Evolutionary conservation across 2,888 invertebrate genomes (phyloP).

Genomic region (Anaspis maculata): DNA sequence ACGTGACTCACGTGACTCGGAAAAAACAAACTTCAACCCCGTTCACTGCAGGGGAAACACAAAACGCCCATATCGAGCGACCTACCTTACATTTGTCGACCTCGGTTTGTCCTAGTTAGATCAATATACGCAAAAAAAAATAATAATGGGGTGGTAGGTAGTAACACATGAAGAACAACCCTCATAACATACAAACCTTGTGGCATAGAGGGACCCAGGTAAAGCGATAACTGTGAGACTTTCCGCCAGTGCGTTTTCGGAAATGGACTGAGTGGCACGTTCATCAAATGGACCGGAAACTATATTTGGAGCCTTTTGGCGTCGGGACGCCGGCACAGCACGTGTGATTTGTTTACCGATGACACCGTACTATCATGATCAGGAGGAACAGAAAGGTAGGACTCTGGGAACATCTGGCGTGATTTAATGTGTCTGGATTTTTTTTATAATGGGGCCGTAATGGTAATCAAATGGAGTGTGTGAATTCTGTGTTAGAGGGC

Average conservation of each 20-base stretch:
- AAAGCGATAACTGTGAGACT: too few relatives aligned
- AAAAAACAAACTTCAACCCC: too few relatives aligned
- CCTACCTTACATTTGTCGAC: constrained; percentile 21
- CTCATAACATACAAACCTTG: not conserved
- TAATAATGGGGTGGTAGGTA: constrained; percentile 2
- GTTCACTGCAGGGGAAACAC: too few relatives aligned
- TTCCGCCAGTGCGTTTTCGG: too few relatives aligned
- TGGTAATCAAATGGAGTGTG: too few relatives aligned
- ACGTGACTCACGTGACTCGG: too few relatives aligned
- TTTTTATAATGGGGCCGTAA: too few relatives aligned
- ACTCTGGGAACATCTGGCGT: constrained; percentile 1
- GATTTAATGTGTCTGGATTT: too few relatives aligned
- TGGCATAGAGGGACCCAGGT: too few relatives aligned
- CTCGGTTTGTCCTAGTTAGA: constrained; percentile 14
- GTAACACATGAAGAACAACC: not conserved
- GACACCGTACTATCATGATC: constrained; percentile 24
- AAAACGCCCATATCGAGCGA: constrained; percentile 30
- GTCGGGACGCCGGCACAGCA: constrained; percentile 10
- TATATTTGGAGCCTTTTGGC: constrained; percentile 9
- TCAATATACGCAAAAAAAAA: constrained; percentile 19
- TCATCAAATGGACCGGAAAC: constrained; percentile 9
- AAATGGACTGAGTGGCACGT: too few relatives aligned
- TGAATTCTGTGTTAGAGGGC: too few relatives aligned
- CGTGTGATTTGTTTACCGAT: constrained; percentile 16
- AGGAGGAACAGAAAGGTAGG: constrained; percentile 34